Evolutionary conservation across 1,140 invertebrate species (phyloP), one percentile per base, ranked within the genome.

Genomic region (Scaptomyza graminum): DNA sequence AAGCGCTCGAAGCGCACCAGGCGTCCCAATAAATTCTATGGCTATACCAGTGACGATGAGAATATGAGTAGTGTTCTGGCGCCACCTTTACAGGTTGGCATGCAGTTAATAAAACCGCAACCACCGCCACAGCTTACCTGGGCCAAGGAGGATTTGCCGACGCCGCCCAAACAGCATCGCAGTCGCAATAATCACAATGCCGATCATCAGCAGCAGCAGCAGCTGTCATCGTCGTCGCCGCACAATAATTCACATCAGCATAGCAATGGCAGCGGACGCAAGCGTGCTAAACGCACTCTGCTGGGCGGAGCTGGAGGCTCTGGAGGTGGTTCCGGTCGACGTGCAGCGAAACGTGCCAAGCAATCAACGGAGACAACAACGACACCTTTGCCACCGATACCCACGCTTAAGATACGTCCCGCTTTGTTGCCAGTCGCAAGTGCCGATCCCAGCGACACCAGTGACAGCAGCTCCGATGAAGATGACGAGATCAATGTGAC

Each of bases 41-140:
- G 96, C 1, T 96, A 97, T 90, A 96, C 95, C 0, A 96, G 96
- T 81, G 96, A 96, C 74, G 96, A 97, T 75, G 96, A 97, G 71
- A 88, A 81, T 16, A 76, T 81, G 59, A 74, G 72, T 39, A 67
- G 72, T 18, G 51, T 88, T 1, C 28, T 90, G 31, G 79, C 79
- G 12, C 84, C 90, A 11, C 79, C 87, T 0, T 43, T 90, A 6
- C 76, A 82, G 63, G 87, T 88, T 22, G 89, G 87, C 8, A 80
- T 82, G 67, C 94, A 95, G 18, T 56, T 90, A 5, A 91, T 93
- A 3, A 95, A 94, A 76, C 94, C 93, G n/a, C 93, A 93, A 70
- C 92, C 93, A 12, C 93, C 94, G 34, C 93, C 94, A 1, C 93
- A 93, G 74, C 80, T 94, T 8, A 95, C 95, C 77, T 95, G 95